Evolutionary conservation across 1,140 invertebrate species (phyloP).

Genomic region (Mylabris phalerata): DNA sequence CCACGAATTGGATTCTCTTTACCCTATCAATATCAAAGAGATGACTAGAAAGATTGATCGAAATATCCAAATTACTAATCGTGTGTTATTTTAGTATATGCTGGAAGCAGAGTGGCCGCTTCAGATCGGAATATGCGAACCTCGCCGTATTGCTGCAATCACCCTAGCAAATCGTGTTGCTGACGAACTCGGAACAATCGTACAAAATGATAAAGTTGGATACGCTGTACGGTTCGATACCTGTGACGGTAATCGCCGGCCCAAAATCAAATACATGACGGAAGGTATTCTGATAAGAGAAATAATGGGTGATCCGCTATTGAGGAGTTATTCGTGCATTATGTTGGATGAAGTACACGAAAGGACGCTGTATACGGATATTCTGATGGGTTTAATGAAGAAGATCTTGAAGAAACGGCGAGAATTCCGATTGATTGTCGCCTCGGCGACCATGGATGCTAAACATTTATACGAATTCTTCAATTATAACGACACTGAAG

Average conservation of each 20-base stretch:
- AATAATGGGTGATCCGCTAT: constrained; percentile 89
- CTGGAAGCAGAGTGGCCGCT: constrained; percentile 83
- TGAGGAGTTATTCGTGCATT: constrained; percentile 83
- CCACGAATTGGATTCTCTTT: too few species aligned
- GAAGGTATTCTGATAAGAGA: constrained; percentile 92
- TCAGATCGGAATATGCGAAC: constrained; percentile 84
- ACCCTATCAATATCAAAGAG: too few species aligned
- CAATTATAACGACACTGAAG: constrained; percentile 58
- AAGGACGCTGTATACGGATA: constrained; percentile 85
- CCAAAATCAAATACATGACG: constrained; percentile 93
- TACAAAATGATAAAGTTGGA: constrained; percentile 75
- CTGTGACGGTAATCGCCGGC: constrained; percentile 52
- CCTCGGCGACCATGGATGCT: constrained; percentile 93
- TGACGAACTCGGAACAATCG: constrained; percentile 71
- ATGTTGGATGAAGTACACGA: constrained; percentile 98
- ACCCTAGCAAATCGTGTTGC: constrained; percentile 85
- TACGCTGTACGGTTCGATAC: constrained; percentile 92
- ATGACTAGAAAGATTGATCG: too few species aligned
- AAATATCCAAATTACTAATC: background rate
- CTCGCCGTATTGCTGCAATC: constrained; percentile 83
- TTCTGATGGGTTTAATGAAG: constrained; percentile 88
- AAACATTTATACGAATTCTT: constrained; percentile 84
- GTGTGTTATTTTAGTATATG: constrained; percentile 59
- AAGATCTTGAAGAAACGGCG: constrained; percentile 87
- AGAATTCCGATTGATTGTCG: constrained; percentile 79